A percentile compares a stretch with the other conserved stretches of the same genome.
phyloP scores from a whole-genome alignment of 1,140 invertebrate genomes.

The Tetragnatha versicolor region DNA sequence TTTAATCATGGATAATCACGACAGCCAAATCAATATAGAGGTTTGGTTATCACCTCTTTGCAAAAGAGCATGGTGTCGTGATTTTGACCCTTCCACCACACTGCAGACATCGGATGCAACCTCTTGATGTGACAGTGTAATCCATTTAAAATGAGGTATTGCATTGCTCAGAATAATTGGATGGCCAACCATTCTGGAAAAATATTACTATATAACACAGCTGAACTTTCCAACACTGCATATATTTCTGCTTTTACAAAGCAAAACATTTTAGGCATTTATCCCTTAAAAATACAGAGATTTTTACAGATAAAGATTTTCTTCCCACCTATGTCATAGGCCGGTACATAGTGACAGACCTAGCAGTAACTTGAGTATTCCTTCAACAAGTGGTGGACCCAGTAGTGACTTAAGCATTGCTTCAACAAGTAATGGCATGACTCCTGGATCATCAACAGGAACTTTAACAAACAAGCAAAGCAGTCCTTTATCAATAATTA shows the following conservation, averaged over 20 bases:
- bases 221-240: neutral
- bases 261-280: neutral
- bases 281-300: neutral
- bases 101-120: slow-evolving; percentile 2
- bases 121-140: neutral
- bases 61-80: slow-evolving; percentile 17
- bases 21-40: neutral
- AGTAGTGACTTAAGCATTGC: too few species aligned
- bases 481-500: neutral
- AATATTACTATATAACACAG: neutral
- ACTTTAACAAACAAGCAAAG: neutral
- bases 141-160: slow-evolving; percentile 7
- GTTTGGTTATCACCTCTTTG: neutral
- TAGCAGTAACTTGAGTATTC: neutral
- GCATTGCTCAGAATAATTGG: slow-evolving; percentile 14
- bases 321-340: neutral
- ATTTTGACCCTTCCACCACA: neutral
- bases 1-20: slow-evolving; percentile 3
- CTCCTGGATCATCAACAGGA: neutral
- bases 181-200: slow-evolving; percentile 5
- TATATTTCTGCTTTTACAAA: neutral
- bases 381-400: too few species aligned
- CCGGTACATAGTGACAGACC: neutral
- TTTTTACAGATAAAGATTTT: neutral
- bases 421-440: too few species aligned